phyloP scores from a whole-genome alignment of 2,113 vertebrate genomes.

The Sebastes fasciatus region DNA sequence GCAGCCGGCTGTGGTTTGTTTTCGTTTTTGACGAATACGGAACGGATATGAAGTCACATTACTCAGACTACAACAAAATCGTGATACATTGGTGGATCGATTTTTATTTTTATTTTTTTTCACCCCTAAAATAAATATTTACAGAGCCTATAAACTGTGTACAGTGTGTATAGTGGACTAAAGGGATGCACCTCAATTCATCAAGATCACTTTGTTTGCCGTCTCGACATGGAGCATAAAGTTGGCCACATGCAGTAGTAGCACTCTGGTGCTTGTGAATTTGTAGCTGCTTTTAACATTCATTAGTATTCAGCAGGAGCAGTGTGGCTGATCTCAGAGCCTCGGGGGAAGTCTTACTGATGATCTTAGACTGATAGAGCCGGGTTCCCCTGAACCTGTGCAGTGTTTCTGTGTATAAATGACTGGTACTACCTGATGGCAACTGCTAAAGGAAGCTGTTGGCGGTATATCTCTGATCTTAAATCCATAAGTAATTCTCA shows the following conservation, averaged over 20 bases:
- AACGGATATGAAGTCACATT: too few relatives aligned
- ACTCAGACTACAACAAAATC: too few relatives aligned
- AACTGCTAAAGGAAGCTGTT: not conserved
- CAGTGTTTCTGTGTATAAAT: conserved; percentile 6
- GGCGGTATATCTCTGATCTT: not conserved
- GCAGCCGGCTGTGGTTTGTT: too few relatives aligned
- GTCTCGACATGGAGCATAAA: not conserved
- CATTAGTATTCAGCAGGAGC: conserved; percentile 39
- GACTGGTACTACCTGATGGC: not conserved
- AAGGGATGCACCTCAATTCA: not conserved
- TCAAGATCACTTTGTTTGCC: not conserved
- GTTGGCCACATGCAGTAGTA: not conserved
- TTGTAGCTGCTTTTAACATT: not conserved
- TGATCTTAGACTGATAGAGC: conserved; percentile 13
- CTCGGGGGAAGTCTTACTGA: conserved; percentile 3
- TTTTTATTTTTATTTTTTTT: too few relatives aligned
- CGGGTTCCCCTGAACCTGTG: not conserved
- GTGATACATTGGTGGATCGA: too few relatives aligned
- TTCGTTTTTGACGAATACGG: too few relatives aligned
- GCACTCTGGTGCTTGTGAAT: not conserved
- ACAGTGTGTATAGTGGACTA: not conserved
- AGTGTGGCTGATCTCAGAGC: not conserved
- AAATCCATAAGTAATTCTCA: conserved; percentile 1
- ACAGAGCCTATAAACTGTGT: not conserved
- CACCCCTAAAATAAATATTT: not conserved